Base-by-base conservation (phyloP, 2,797 vertebrate species). In the Nannoperca obscura region DNA sequence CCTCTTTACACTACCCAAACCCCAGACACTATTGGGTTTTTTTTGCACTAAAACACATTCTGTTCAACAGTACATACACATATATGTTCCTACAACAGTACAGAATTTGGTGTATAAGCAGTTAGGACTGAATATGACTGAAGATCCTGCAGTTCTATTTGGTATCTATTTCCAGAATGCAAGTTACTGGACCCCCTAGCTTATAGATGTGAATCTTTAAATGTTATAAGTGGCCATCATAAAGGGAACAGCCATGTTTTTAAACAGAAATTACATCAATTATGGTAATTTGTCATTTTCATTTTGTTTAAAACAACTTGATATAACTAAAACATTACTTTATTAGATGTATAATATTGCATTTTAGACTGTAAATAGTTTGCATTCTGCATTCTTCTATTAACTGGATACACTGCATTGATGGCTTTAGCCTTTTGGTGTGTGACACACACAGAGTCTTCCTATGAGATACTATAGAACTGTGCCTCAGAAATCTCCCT, bases 401-500 rank as follows among this genome's bases (percentile, higher is more conserved):
- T 20, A 7, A 32, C 24, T 52, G 32, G 4, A 27, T 9, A 38
- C 13, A 19, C 4, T 20, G 50, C 12, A 4, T 47, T 17, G 7
- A 38, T 38, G n/a, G 22, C 38, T 30, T 55, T 52, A 34, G 22
- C 38, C 64, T 27, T 60, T 60, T 17, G 6, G 34, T 62, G 5
- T 32, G 8, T 17, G 30, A 61, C 61, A 70, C 55, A 62, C 38
- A 62, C 49, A 1, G 14, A 76, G 30, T 46, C 5, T 52, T 49
- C 19, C 22, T 54, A 36, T 64, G 63, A 74, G 66, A 49, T 34
- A 57, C 27, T 52, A 24, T 30, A 67, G 52, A 62, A 17, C 47
- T 46, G 32, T 47, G 32, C 32, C 19, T 69, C 67, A 46, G 40
- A 77, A 75, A 65, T 47, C 49, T 63, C 59, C 74, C 9, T 5